Conservation (phyloP, 2,797 vertebrate genomes). For the Aythya fuligula region DNA sequence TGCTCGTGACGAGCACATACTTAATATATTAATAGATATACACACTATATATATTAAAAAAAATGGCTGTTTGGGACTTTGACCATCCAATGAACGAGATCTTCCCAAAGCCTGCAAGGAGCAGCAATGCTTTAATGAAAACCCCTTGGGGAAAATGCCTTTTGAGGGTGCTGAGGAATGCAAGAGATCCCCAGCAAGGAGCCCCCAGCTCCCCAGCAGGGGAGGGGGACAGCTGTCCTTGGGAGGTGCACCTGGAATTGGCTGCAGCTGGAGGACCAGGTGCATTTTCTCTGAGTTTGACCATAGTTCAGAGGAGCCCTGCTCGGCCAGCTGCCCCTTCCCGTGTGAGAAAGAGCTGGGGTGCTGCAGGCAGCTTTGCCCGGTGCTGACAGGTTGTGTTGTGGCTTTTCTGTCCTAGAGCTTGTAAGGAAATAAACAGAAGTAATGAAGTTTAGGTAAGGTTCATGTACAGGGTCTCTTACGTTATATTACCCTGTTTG, state of each 20-base stretch:
- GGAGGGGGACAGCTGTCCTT: neutral
- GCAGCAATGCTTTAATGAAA: slow-evolving; percentile 24
- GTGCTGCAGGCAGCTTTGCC: neutral
- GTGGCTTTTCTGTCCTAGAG: neutral
- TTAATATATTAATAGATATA: too few species aligned
- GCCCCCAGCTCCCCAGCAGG: neutral
- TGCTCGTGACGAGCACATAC: accelerated
- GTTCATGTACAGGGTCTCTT: neutral
- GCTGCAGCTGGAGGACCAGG: neutral
- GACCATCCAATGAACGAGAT: neutral
- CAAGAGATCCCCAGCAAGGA: neutral
- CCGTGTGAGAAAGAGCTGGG: neutral
- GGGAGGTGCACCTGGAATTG: accelerated
- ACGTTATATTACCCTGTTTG: neutral
- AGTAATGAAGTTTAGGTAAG: neutral
- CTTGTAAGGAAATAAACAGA: neutral
- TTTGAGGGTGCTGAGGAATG: neutral
- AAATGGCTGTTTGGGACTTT: neutral
- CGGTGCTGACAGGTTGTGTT: neutral
- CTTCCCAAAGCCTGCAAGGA: neutral
- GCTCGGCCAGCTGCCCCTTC: neutral
- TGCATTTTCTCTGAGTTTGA: neutral
- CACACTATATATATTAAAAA: neutral
- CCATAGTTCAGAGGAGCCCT: neutral
- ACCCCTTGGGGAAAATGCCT: neutral